A percentile compares a stretch with the other conserved stretches of the same genome.
phyloP scores from a whole-genome alignment of 2,888 invertebrate genomes.

The Andrena flavipes region DNA sequence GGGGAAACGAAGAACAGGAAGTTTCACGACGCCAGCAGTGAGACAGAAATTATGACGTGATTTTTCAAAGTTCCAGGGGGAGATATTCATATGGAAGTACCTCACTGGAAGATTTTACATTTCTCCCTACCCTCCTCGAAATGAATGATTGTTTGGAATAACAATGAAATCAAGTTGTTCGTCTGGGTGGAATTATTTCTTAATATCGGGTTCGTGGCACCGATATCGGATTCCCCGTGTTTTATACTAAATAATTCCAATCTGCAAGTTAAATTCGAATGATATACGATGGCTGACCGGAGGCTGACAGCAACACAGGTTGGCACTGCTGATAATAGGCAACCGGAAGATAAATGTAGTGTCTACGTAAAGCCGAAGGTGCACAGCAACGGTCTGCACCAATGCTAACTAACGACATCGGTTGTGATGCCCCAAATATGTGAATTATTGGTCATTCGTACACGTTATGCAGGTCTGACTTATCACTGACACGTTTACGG shows the following conservation, averaged over 20 bases:
- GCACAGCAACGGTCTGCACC: not conserved
- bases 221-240: not conserved
- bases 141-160: too few species aligned
- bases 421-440: conserved; percentile 5
- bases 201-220: not conserved
- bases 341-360: conserved; percentile 38
- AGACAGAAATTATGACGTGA: too few species aligned
- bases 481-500: not conserved
- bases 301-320: conserved; percentile 6
- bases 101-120: too few species aligned
- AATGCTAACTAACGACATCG: conserved; percentile 20
- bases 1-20: too few species aligned
- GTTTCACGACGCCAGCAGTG: too few species aligned
- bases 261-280: not conserved
- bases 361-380: conserved; percentile 21
- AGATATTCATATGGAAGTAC: too few species aligned
- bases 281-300: conserved; percentile 6
- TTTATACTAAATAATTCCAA: not conserved
- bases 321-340: conserved; percentile 16
- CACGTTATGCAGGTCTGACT: not conserved
- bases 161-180: too few species aligned
- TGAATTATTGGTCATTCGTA: conserved; percentile 28
- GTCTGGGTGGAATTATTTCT: not conserved
- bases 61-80: too few species aligned
- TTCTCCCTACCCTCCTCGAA: too few species aligned